Evolutionary conservation across 2,113 vertebrate species (phyloP), one percentile per base, ranked within the genome.

Genomic region (Seriola aureovittata): DNA sequence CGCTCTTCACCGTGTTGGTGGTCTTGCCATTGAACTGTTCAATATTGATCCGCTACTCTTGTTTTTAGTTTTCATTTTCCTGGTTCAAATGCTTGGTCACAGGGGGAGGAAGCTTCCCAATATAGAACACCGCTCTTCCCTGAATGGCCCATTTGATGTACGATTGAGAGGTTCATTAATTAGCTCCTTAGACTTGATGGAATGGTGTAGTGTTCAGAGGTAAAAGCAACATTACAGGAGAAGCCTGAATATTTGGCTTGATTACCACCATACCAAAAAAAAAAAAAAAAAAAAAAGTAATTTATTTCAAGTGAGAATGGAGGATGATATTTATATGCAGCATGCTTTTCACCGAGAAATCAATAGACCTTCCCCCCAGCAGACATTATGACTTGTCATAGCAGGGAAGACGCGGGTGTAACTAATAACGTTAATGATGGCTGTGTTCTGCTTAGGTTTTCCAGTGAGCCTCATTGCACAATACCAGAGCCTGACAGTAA

Each of bases 141-240:
- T n/a, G 55, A 81, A 55, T 1, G 55, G 8, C 17, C 8, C 21
- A 29, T 72, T 67, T 75, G 62, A 85, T 34, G 36, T 62, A 23
- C 66, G 71, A 85, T 57, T 80, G 83, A 78, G 52, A 60, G 58
- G 11, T 65, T 70, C 21, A 77, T 80, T 83, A 70, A 54, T 85
- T 59, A 71, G 66, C 55, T 17, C 12, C 66, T 72, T 25, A 65
- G 2, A 71, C 74, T 11, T 50, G 13, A 62, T 63, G 63, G 36
- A 76, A 25, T 48, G 0, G 4, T 67, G 60, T 14, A 17, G 16
- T 25, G 13, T 8, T 72, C 40, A 46, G 66, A 77, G n/a, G 13
- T 79, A 52, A 64, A 73, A 59, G 57, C 23, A 63, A 44, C 6
- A 67, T 23, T 16, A 42, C 54, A 40, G n/a, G 42, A 72, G 34